A percentile compares a stretch with the other conserved stretches of the same genome.
Evolutionary conservation across 2,113 vertebrate species (phyloP).

Genomic region (Rhadina sibilatrix): DNA sequence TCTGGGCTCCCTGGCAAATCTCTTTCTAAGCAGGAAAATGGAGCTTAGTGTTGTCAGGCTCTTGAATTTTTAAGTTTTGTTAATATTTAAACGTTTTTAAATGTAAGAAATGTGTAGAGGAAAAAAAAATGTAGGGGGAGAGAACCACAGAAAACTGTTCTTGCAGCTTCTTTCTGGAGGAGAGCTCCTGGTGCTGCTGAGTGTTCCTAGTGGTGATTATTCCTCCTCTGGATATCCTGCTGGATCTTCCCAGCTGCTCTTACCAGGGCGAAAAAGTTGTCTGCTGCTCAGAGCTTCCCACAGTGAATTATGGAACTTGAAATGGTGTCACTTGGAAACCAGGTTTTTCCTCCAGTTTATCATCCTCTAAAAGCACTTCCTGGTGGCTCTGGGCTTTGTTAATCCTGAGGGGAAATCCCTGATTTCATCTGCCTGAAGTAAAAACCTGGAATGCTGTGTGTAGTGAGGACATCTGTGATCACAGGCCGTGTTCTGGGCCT

Average conservation of each 20-base stretch:
- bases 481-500: fast-evolving
- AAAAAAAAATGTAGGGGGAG: background rate
- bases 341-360: background rate
- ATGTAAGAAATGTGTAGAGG: background rate
- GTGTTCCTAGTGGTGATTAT: background rate
- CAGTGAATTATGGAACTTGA: background rate
- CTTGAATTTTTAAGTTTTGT: background rate
- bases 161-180: background rate
- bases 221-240: background rate
- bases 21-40: background rate
- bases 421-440: background rate
- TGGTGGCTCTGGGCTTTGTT: background rate
- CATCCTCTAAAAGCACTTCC: background rate
- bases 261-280: background rate
- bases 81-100: background rate
- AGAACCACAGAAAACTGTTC: background rate
- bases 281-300: background rate
- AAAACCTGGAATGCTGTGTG: background rate
- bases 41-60: background rate
- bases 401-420: background rate
- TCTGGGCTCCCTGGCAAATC: background rate
- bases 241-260: background rate
- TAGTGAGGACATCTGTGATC: fast-evolving
- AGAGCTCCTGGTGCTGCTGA: background rate
- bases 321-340: background rate